Evolutionary conservation across 1,140 invertebrate genomes (phyloP).

Genomic region (Sesamia nonagrioides): DNA sequence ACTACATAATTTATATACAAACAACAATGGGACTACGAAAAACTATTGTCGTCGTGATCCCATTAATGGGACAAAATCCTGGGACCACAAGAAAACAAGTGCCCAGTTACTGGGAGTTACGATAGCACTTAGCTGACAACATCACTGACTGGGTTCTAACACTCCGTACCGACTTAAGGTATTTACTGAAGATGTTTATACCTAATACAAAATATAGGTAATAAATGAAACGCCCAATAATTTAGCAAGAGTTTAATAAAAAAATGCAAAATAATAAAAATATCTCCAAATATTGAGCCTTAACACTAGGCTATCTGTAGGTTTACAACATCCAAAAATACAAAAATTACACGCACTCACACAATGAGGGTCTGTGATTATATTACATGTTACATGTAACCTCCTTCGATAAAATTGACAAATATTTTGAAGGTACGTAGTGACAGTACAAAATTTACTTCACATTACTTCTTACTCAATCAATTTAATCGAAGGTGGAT

Average conservation of each 20-base stretch:
- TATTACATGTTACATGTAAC: conserved; percentile 49
- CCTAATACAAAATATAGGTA: too few species aligned
- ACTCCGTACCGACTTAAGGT: too few species aligned
- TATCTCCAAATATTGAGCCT: conserved; percentile 86
- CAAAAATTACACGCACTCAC: conserved; percentile 77
- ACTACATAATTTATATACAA: too few species aligned
- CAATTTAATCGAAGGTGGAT: conserved; percentile 42
- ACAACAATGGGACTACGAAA: too few species aligned
- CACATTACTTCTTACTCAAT: conserved; percentile 5
- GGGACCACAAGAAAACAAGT: too few species aligned
- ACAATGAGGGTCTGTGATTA: conserved; percentile 52
- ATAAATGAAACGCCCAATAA: conserved; percentile 70
- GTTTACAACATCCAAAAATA: conserved; percentile 79
- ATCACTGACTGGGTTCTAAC: too few species aligned
- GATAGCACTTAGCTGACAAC: too few species aligned
- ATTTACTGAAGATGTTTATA: too few species aligned
- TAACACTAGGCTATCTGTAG: conserved; percentile 79
- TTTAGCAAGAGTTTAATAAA: conserved; percentile 87
- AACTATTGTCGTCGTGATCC: too few species aligned
- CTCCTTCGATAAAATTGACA: conserved; percentile 40
- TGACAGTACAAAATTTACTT: neutral
- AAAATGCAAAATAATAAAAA: conserved; percentile 87
- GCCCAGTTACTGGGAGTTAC: too few species aligned
- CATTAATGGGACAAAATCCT: too few species aligned
- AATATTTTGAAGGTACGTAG: neutral